Evolutionary conservation across 2,888 invertebrate species (phyloP).

Genomic region (Glomeris marginata): DNA sequence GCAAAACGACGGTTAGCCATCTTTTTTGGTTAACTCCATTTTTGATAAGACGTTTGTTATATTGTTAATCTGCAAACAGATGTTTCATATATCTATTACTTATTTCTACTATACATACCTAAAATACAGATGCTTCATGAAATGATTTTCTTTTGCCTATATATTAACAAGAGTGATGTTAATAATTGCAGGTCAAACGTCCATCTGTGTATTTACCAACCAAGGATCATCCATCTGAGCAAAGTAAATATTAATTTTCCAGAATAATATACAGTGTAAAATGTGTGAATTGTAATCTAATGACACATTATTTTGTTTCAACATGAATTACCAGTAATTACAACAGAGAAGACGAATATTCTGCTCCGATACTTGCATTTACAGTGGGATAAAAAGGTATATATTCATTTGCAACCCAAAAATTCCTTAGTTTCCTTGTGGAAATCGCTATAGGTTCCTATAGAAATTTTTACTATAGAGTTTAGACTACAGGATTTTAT

Average conservation of each 20-base stretch:
- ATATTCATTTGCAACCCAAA: background rate
- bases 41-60: background rate
- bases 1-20: slow-evolving; percentile 36
- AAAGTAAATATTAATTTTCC: slow-evolving; percentile 44
- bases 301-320: slow-evolving; percentile 24
- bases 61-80: background rate
- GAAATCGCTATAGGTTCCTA: too few species aligned
- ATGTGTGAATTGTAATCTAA: background rate
- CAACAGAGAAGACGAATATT: slow-evolving; percentile 89
- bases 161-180: too few species aligned
- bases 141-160: background rate
- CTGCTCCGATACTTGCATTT: slow-evolving; percentile 83
- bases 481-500: too few species aligned
- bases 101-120: too few species aligned
- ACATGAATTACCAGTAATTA: slow-evolving; percentile 53
- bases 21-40: background rate
- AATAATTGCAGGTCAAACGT: slow-evolving; percentile 52
- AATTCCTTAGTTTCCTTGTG: background rate
- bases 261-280: background rate
- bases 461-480: too few species aligned
- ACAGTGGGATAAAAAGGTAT: slow-evolving; percentile 85
- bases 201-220: slow-evolving; percentile 86
- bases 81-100: too few species aligned
- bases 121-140: too few species aligned
- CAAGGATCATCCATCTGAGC: slow-evolving; percentile 81